Evolutionary conservation across 2,888 invertebrate genomes (phyloP).

Genomic region (Stictocephala bisonia): DNA sequence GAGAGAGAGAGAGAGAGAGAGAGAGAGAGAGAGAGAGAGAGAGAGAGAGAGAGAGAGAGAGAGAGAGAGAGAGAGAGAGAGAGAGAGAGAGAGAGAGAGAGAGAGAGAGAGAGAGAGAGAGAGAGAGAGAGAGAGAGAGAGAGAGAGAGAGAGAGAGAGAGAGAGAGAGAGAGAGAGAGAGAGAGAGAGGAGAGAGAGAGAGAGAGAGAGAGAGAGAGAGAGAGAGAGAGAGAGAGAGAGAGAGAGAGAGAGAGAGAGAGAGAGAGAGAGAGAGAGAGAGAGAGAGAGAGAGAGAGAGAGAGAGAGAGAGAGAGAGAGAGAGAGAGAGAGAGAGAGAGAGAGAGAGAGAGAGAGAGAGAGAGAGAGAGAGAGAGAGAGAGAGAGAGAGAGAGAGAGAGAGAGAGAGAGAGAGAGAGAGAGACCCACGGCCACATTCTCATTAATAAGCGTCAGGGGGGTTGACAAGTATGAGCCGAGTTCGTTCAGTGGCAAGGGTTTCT

Average conservation of each 20-base stretch:
- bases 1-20: not conserved
- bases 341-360: no score
- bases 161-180: constrained; percentile 34
- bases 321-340: no score
- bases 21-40: not conserved
- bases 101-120: not conserved
- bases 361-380: no score
- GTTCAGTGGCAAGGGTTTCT: no score
- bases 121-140: constrained; percentile 32
- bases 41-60: not conserved
- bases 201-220: constrained; percentile 34
- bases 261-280: constrained; percentile 38
- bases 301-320: no score
- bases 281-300: constrained; percentile 36
- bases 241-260: constrained; percentile 36
- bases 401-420: no score
- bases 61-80: not conserved
- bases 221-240: constrained; percentile 34
- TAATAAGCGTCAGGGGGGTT: no score
- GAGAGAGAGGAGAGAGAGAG: constrained; percentile 34
- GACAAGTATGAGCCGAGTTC: no score
- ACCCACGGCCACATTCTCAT: no score
- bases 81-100: not conserved
- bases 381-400: no score
- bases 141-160: constrained; percentile 34